A percentile compares a stretch with the other conserved stretches of the same genome.
Conservation (phyloP, 2,113 vertebrate species). For the Cynopterus brachyotis region DNA sequence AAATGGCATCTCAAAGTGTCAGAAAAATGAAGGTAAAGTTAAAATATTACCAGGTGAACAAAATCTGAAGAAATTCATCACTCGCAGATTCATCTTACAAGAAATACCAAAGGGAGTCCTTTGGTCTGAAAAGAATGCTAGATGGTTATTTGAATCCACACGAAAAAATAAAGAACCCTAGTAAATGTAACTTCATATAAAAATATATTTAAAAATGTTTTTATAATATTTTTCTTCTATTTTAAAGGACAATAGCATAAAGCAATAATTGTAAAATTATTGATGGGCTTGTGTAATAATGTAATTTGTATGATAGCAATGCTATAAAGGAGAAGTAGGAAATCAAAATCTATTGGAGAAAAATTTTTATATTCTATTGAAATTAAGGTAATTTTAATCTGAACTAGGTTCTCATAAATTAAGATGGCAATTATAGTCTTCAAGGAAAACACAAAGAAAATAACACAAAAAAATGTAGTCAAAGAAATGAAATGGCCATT, state of each 20-base stretch:
- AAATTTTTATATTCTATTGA: background rate
- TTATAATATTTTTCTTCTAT: background rate
- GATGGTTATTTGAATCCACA: background rate
- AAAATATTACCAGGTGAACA: background rate
- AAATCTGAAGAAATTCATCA: background rate
- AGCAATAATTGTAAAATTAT: background rate
- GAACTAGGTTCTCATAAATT: background rate
- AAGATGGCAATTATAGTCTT: background rate
- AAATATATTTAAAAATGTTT: background rate
- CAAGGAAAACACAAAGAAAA: background rate
- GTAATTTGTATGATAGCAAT: background rate
- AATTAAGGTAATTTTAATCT: background rate
- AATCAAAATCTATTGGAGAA: background rate
- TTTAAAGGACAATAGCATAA: background rate
- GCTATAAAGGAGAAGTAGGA: background rate
- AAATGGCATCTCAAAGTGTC: background rate
- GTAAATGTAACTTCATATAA: background rate
- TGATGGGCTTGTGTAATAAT: background rate
- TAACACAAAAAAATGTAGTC: background rate
- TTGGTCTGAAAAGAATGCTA: background rate
- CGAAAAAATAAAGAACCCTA: background rate
- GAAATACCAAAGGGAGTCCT: background rate
- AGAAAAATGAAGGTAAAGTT: background rate
- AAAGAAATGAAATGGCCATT: background rate
- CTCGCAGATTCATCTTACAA: background rate